Base-by-base conservation (phyloP, 2,888 invertebrate species). In the Cetonia aurata region DNA sequence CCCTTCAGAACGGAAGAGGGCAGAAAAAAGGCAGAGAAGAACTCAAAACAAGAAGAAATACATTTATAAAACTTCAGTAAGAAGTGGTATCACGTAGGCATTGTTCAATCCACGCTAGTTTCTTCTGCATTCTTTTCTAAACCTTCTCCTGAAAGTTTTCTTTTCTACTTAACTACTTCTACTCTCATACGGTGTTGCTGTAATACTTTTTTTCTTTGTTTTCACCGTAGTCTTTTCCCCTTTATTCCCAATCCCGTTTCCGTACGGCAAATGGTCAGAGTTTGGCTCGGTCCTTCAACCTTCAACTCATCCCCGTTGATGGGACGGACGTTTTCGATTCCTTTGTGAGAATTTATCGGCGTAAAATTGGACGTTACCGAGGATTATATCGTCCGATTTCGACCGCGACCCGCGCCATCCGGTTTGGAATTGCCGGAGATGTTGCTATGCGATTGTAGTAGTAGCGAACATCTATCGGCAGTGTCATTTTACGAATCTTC, bases 261-360 rank as follows among this genome's bases (percentile, higher is more conserved):
- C 60, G 68, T 37, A 17, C 25, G 37, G 70, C 66, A 70, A 46
- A 31, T 46, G 60, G 46, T 46, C 60, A 33, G 19, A 65, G 70
- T 69, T 72, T 68, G 68, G 67, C 15, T 25, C 41, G 62, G 25
- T 65, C 48, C 31, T 33, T 9, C 44, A n/a, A 41, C 59, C 15
- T 33, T n/a, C 15, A 50, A 12, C 50, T 65, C 50, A 37, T 50
- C 25, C 62, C 62, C 65, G 73, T 37, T 37, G 10, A 37, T 1
- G 8, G 37, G 6, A 69, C 71, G 70, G 72, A 70, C 74, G 60
- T 65, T 50, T 50, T 62, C 52, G 60, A 69, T 60, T 67, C 69
- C 71, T 75, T 76, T 76, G 75, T 76, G 71, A 71, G 70, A 72
- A 76, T 73, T 76, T 76, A 76, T 75, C 75, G 74, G 71, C 75